These are phyloP conservation scores for Sparus aurata DNA, from an alignment of 2,797 vertebrate species.

Conservation along the genomic window DNA sequence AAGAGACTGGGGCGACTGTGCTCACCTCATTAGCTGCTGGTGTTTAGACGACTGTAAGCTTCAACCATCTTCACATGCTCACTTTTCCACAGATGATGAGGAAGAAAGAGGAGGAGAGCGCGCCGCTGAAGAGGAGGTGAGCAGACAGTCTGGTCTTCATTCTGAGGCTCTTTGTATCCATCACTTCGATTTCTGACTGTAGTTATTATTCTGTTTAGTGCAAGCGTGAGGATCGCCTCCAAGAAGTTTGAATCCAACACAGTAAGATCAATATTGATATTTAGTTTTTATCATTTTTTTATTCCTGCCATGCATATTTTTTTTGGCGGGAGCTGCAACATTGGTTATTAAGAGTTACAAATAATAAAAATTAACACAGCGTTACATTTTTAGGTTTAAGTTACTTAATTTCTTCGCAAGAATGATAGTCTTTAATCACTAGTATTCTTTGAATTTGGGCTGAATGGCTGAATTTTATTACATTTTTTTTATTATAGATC, in stretches of 20 bases:
- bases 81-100: conserved; percentile 77
- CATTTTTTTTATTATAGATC: neutral
- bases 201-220: conserved; percentile 62
- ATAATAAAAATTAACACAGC: neutral
- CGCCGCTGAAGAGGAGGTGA: conserved; percentile 84
- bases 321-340: too few relatives aligned
- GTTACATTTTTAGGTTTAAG: neutral
- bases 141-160: neutral
- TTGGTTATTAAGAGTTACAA: neutral
- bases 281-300: too few relatives aligned
- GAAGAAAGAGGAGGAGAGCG: conserved; percentile 80
- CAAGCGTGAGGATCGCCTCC: conserved; percentile 80
- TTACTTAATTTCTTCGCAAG: neutral
- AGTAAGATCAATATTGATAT: conserved; percentile 63
- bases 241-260: conserved; percentile 76
- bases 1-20: neutral
- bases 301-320: too few relatives aligned
- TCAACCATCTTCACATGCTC: conserved; percentile 1
- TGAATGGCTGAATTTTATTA: too few relatives aligned
- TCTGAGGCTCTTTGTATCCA: neutral
- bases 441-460: neutral
- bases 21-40: conserved; percentile 4
- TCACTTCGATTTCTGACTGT: neutral
- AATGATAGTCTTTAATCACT: neutral
- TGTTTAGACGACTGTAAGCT: neutral